phyloP scores from a whole-genome alignment of 2,888 invertebrate species.

The Netelia inedita region DNA sequence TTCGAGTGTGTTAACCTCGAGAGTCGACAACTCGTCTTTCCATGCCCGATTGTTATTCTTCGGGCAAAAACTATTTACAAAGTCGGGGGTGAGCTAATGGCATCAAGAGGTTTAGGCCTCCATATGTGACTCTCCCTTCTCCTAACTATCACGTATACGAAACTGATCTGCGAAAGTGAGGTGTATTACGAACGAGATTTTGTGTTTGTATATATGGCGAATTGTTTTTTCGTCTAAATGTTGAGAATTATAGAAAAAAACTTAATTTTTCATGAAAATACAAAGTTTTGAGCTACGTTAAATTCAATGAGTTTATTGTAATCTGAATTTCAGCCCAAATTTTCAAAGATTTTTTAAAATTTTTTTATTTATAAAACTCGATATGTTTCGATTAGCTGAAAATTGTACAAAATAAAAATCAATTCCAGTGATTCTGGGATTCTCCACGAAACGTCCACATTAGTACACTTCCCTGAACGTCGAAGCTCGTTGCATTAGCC shows the following conservation, averaged over 20 bases:
- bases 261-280: too few relatives aligned
- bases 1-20: constrained; percentile 59
- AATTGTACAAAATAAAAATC: too few relatives aligned
- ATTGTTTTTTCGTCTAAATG: not conserved
- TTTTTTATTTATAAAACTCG: too few relatives aligned
- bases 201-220: not conserved
- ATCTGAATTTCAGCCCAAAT: too few relatives aligned
- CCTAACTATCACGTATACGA: constrained; percentile 53
- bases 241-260: too few relatives aligned
- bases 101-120: constrained; percentile 83
- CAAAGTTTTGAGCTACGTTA: too few relatives aligned
- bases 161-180: constrained; percentile 52
- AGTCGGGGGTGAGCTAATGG: constrained; percentile 82
- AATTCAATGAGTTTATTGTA: too few relatives aligned
- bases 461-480: not conserved
- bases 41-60: constrained; percentile 83
- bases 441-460: too few relatives aligned
- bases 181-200: constrained; percentile 18
- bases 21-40: constrained; percentile 43
- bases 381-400: too few relatives aligned
- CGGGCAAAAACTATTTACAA: constrained; percentile 84
- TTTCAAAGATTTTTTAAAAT: too few relatives aligned
- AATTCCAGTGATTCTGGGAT: too few relatives aligned
- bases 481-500: constrained; percentile 55
- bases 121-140: constrained; percentile 74